Evolutionary conservation across 1,140 invertebrate species (phyloP).

Genomic region (Probaryconus sp.): DNA sequence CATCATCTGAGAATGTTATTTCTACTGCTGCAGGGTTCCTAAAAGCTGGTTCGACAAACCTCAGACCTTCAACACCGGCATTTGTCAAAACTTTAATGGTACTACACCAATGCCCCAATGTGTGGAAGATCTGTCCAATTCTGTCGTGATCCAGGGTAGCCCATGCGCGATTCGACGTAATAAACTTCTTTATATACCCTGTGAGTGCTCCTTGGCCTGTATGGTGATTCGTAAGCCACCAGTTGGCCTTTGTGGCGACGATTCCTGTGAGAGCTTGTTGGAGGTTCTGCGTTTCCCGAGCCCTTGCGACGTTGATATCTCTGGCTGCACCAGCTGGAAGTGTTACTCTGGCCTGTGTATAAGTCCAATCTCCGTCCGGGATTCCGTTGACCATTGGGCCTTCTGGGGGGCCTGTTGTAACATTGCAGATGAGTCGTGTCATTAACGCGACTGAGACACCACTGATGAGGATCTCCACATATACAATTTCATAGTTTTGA

Average conservation of each 20-base stretch:
- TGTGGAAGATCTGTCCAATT: not conserved
- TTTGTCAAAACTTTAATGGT: not conserved
- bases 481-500: too few relatives aligned
- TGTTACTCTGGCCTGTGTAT: too few relatives aligned
- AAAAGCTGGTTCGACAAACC: not conserved
- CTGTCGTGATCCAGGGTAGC: not conserved
- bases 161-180: not conserved
- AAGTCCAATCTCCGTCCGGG: too few relatives aligned
- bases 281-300: too few relatives aligned
- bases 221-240: conserved; percentile 6
- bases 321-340: too few relatives aligned
- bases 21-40: not conserved
- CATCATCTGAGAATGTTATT: not conserved
- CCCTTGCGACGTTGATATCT: too few relatives aligned
- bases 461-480: too few relatives aligned
- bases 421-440: too few relatives aligned
- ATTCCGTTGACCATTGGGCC: too few relatives aligned
- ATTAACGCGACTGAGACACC: too few relatives aligned
- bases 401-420: too few relatives aligned
- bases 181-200: not conserved
- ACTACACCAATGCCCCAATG: not conserved
- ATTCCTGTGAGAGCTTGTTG: not conserved
- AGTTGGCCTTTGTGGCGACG: not conserved
- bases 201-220: not conserved
- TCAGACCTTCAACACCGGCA: not conserved